Base-by-base conservation (phyloP, 2,113 vertebrate genomes). In the Channa argus region DNA sequence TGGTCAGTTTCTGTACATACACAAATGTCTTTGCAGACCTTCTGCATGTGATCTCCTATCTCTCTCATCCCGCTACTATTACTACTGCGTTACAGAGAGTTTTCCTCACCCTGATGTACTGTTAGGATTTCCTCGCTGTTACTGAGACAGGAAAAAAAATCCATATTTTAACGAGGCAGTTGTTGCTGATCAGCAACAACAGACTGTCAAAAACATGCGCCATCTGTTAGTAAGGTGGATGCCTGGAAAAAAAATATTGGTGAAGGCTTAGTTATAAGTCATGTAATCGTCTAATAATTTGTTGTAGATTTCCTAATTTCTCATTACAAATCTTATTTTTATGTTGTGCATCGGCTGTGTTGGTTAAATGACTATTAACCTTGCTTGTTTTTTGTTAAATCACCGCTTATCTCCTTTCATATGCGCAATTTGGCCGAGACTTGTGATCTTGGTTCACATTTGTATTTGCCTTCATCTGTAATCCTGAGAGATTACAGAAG, bases 401-500 rank as follows among this genome's bases (percentile, higher is more conserved):
- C 43, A 53, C 4, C 13, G 33, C 59, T 59, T 41, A 46, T 68
- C 63, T 41, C 47, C 1, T 14, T 43, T 37, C 6, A 73, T 44
- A 52, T 53, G 49, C 64, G 70, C 51, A 7, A 24, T 8, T 24
- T 1, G 1, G 14, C 44, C 59, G 43, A 45, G 49, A 54, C 59
- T 43, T 15, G 14, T 8, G 47, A 63, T 55, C 43, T 74, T 6
- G 43, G 51, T 13, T 34, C 37, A 0, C 66, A 37, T 74, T 80
- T 9, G 41, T 39, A 61, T 47, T 15, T 55, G 15, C n/a, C 6
- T 43, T 41, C 58, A 55, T 54, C 50, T 60, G 62, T 63, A 55
- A 74, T 59, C 38, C 53, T 6, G 43, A 71, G 41, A 65, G 65
- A 63, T 55, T 61, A 67, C 0, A n/a, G 38, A n/a, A 38, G 60